Base-by-base conservation (phyloP, 2,113 vertebrate genomes). In the Pangasianodon gigas region DNA sequence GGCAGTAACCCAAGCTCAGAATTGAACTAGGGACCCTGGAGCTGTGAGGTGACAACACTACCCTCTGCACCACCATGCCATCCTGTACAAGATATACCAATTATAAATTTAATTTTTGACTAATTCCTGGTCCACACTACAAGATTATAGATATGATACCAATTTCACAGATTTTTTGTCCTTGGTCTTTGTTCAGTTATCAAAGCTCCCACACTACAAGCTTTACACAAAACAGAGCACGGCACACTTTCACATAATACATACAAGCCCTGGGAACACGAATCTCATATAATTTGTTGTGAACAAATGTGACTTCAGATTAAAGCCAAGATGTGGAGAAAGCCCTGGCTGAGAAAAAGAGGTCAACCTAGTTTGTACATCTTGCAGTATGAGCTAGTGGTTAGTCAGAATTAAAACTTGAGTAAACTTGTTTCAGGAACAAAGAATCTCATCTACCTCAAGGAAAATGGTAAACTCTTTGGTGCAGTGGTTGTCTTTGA, bases 401-500 rank as follows among this genome's bases (percentile, higher is more conserved):
- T 16, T 26, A 9, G 6, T 62, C 24, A 62, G 24, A 69, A 69
- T 32, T n/a, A 69, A 69, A 69, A 69, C 9, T n/a, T 13, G 10
- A 4, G 4, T 69, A n/a, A 75, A 62, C 52, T 21, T 75, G 26
- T 79, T 81, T 52, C 29, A 81, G n/a, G 56, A 37, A 80, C 48
- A 60, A 79, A 62, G 46, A 67, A 86, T 10, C 41, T 19, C 24
- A 60, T 44, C 56, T 19, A 48, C 19, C 16, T 29, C 8, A 18
- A 67, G 51, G 9, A 69, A 82, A 83, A 67, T 84, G 60, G 32
- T 62, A 48, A 84, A 84, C 80, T 48, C 18, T n/a, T 37, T 62
- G 44, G 32, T 44, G 67, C 69, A 48, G 51, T 74, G 37, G 88
- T 41, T 60, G n/a, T 86, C 84, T 80, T 54, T 89, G 82, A 85